Evolutionary conservation across 1,140 invertebrate species (phyloP), one percentile per base, ranked within the genome.

Genomic region (Tetramorium simillimum): DNA sequence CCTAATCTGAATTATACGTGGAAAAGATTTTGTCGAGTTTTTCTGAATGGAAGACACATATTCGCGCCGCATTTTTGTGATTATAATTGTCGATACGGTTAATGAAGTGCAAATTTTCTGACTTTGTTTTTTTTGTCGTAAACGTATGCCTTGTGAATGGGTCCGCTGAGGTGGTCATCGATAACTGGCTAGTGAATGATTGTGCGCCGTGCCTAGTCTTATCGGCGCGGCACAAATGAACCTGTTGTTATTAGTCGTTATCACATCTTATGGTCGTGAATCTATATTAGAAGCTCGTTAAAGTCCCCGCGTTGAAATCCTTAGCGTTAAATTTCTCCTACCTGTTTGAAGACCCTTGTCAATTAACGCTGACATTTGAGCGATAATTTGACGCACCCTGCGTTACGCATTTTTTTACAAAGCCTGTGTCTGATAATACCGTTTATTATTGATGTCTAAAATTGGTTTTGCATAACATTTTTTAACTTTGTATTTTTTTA

Each of bases 211-310:
- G 14, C 69, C 43, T 72, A 56, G 21, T 28, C 78, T 82, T 82
- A 82, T 82, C 80, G 65, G 5, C 4, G 37, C 33, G 65, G 21
- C 9, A 82, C 53, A 70, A 82, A 70, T 51, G 69, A 46, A 60
- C 81, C n/a, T 73, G 56, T 75, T 75, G 58, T 75, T 75, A 63
- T 63, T 72, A 51, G 24, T 14, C 43, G 81, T 85, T 85, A 85
- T 75, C 81, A 49, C 67, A 51, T 85, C 70, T 49, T 37, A 37
- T 33, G 40, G 81, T 18, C 43, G 69, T 75, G 56, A 76, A 46
- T n/a, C 16, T 58, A 37, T 28, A 21, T 81, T 81, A 70, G 65
- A 43, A 72, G 65, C n/a, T 82, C 67, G 51, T 82, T 82, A 82
- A 82, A 46, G 10, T 40, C 7, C 18, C 40, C 16, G 3, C 14